Evolutionary conservation across 1,140 invertebrate species (phyloP), one percentile per base, ranked within the genome.

Genomic region (Oncopodura yosiiana): DNA sequence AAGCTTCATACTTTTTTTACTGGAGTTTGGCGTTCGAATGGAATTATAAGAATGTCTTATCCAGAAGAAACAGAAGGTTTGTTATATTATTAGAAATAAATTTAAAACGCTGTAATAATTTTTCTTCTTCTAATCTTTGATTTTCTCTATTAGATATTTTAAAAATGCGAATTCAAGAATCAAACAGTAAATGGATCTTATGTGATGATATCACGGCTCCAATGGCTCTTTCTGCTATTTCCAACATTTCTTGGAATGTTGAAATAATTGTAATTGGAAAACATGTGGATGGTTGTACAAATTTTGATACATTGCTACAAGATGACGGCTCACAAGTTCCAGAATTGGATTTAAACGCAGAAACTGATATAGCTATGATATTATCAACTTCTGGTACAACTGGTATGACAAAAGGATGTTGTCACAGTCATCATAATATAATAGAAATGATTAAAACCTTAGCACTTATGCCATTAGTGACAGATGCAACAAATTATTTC

Each of bases 351-450:
- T 19, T 45, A 16, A 30, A 4, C 4, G 42, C 29, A 6, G 26
- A 53, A n/a, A n/a, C n/a, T 32, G 55, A 62, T 37, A 8, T 36
- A 1, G 60, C 60, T 6, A 11, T 62, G 26, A 49, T 59, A 32
- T 30, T 62, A n/a, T 56, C 49, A 30, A 62, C 61, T 9, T 50
- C 44, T 34, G 61, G 61, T 29, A 62, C 61, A 9, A 62, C 56
- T 0, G 61, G 60, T 3, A 19, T 29, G n/a, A 55, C 46, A 11
- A 61, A 61, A 52, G 58, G 58, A 19, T 52, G 53, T n/a, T 34
- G 49, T 1, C 56, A 58, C 32, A 56, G 43, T 2, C 61, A 62
- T 21, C 21, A 18, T 14, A 54, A 18, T 2, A 8, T 62, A 16
- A 2, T 62, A 0, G 16, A 29, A n/a, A 16, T 38, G 19, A 41